These are phyloP conservation scores for Pocillopora meandrina DNA, from an alignment of 92 coral and sea anemone species.

Conservation along the genomic window DNA sequence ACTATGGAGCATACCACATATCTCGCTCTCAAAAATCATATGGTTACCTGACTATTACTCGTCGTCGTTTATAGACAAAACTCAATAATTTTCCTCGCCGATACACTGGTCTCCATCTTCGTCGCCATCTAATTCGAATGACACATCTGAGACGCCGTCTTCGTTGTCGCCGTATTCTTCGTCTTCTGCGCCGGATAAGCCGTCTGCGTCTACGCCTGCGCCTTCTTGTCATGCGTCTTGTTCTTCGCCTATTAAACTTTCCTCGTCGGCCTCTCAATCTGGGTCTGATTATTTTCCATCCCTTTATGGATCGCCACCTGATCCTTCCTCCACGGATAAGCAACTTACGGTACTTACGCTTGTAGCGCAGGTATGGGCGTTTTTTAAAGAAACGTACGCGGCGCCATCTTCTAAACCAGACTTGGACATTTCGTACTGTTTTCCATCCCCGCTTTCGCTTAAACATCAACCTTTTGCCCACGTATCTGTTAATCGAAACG, in stretches of 20 bases:
- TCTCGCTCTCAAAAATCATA: neutral
- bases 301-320: neutral
- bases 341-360: slow-evolving; percentile 8
- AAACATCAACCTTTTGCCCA: neutral
- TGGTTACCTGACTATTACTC: slow-evolving; percentile 1
- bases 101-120: slow-evolving; percentile 16
- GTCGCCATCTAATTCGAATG: neutral
- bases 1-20: neutral
- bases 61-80: slow-evolving; percentile 1
- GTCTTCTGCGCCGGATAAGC: slow-evolving; percentile 13
- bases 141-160: slow-evolving; percentile 33
- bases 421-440: neutral
- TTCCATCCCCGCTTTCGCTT: neutral
- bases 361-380: slow-evolving; percentile 12
- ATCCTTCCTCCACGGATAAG: slow-evolving; percentile 5
- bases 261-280: slow-evolving; percentile 16
- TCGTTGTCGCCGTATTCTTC: slow-evolving; percentile 25
- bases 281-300: slow-evolving; percentile 15
- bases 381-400: neutral
- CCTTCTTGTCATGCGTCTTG: slow-evolving; percentile 1
- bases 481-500: slow-evolving; percentile 4
- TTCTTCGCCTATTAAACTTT: slow-evolving; percentile 22
- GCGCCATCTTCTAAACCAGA: slow-evolving; percentile 8
- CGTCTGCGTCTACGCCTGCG: slow-evolving; percentile 2
- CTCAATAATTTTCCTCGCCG: slow-evolving; percentile 5